Conservation (phyloP, 2,888 invertebrate genomes). For the Ophion obscuratus region DNA sequence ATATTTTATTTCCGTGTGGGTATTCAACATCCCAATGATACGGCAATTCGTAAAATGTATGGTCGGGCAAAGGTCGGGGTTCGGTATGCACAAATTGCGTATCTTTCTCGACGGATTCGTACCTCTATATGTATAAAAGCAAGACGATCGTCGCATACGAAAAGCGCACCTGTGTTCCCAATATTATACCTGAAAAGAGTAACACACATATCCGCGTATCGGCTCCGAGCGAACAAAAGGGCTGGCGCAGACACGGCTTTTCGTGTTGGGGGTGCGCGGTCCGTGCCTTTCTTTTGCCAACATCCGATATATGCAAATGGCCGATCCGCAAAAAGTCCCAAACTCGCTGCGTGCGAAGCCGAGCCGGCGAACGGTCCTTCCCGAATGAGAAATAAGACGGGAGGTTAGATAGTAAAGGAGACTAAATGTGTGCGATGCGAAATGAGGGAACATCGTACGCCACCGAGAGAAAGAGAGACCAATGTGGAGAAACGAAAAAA, state of each 20-base stretch:
- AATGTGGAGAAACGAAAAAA: constrained; percentile 41
- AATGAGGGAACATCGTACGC: not conserved
- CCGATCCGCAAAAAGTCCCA: not conserved
- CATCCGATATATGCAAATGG: not conserved
- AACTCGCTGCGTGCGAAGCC: constrained; percentile 34
- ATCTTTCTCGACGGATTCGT: not conserved
- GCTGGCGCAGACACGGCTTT: not conserved
- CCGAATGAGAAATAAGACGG: constrained; percentile 47
- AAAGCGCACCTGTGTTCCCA: constrained; percentile 13
- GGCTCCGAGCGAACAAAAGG: not conserved
- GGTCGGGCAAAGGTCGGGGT: no score
- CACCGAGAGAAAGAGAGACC: constrained; percentile 10
- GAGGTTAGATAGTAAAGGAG: constrained; percentile 43
- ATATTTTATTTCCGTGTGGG: no score
- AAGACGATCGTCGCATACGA: constrained; percentile 12
- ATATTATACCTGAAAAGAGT: not conserved
- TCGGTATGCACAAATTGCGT: no score
- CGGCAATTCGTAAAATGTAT: no score
- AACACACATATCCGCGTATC: not conserved
- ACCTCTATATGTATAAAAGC: not conserved
- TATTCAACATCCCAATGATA: no score
- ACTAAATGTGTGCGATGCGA: constrained; percentile 10
- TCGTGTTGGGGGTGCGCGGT: not conserved
- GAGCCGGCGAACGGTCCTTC: constrained; percentile 44
- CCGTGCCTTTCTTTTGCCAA: not conserved